Percentiles rank a stretch among this genome's conserved stretches.
phyloP scores from a whole-genome alignment of 2,113 vertebrate species.

The Sporophila hypoxantha region DNA sequence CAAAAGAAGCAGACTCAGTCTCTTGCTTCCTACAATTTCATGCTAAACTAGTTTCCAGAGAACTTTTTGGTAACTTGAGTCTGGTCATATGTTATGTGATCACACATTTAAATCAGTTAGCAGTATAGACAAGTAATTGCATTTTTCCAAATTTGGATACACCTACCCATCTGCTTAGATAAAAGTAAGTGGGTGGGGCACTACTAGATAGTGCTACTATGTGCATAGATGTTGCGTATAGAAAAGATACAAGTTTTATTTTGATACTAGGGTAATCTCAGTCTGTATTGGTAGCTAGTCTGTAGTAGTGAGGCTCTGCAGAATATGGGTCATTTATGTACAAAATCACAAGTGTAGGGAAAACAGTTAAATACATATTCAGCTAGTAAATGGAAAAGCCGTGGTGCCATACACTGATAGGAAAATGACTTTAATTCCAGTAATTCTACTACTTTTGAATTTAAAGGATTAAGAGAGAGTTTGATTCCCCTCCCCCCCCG shows the following conservation, averaged over 20 bases:
- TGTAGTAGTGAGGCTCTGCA: neutral
- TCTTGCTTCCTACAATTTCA: neutral
- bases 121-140: neutral
- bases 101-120: conserved; percentile 11
- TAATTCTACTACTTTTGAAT: neutral
- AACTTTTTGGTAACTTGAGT: neutral
- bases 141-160: neutral
- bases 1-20: neutral
- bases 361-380: neutral
- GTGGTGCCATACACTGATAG: neutral
- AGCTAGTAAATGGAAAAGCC: neutral
- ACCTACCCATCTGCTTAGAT: conserved; percentile 19
- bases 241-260: neutral
- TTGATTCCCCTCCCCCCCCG: accelerated
- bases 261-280: neutral
- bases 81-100: conserved; percentile 24
- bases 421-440: neutral
- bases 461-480: neutral
- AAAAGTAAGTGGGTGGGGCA: neutral
- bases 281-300: neutral
- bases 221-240: neutral
- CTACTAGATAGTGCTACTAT: neutral
- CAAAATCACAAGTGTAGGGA: neutral
- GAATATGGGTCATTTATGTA: neutral
- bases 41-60: neutral